Base-by-base conservation (phyloP, 2,797 vertebrate genomes). In the Trematomus bernacchii region DNA sequence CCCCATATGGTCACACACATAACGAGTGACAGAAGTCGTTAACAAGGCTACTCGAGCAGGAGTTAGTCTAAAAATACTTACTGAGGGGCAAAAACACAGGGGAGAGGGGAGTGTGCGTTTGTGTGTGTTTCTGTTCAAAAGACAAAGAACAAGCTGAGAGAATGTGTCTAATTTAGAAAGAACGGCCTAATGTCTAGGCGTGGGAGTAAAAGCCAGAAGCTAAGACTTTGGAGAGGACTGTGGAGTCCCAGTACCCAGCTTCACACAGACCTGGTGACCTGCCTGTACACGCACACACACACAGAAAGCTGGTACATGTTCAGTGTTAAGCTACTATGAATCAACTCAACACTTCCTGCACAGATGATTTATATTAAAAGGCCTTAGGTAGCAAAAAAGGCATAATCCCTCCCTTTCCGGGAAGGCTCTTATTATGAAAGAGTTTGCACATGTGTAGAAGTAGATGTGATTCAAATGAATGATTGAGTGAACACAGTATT, bases 21-120 rank as follows among this genome's bases (percentile, higher is more conserved):
- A 67, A 44, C 12, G 0, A 40, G 44, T 11, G 63, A 60, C 40
- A 72, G 47, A 71, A 77, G 44, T 60, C 60, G 70, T 64, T 63
- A 54, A 53, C 70, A 27, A 48, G 40, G 44, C 48, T 72, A 43
- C 52, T 79, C 33, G 18, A 51, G 61, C 55, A 70, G 57, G 47
- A 66, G 55, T 53, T 53, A 48, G 19, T 70, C 54, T 77, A 75
- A 68, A 79, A 82, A 76, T 79, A 79, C 46, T 57, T 71, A 19
- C 42, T 68, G 70, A 71, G 63, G 44, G 70, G 3, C 59, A 12
- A 64, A 64, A 50, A 55, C 50, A 78, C 58, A 10, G 21, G 21
- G 15, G 43, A 46, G n/a, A 51, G 48, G 46, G 48, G 59, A 21
- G 15, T 0, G n/a, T 37, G 47, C 7, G 33, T 37, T 8, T 33